Base-by-base conservation (phyloP, 2,797 vertebrate species). In the Amniataba percoides region DNA sequence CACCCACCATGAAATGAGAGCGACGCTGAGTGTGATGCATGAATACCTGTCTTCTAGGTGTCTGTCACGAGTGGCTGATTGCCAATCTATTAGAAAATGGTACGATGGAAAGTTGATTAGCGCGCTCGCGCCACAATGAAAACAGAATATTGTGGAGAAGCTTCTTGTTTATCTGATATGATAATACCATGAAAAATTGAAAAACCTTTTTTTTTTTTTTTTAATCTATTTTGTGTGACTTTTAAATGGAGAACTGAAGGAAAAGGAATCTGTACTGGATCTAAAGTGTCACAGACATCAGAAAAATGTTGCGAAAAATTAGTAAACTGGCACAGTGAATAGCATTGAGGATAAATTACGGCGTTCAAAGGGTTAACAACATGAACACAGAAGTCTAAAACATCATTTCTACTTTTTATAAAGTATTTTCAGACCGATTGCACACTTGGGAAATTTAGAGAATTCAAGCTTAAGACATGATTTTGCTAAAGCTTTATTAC, bases 1-100 rank as follows among this genome's bases (percentile, higher is more conserved):
- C 78, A 86, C 15, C 65, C 81, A 78, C 80, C 86, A 78, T 86
- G 80, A 91, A 88, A 86, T 87, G 69, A 89, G 77, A 76, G 82
- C 8, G 34, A 31, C 11, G 34, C 45, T 12, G 39, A 31, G 27
- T 62, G 68, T 62, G 25, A 79, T 71, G 49, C 63, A 82, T 78
- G 82, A 78, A 75, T 78, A 85, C 81, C 77, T 79, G 83, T 80
- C 66, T 58, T 48, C 74, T 19, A 57, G 74, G 72, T 69, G 65
- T 82, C 71, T 80, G 82, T 80, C 81, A 83, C 71, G 18, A 86
- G 42, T 18, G 3, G 45, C 62, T 82, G 84, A 74, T 78, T 80
- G 69, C 48, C 65, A 63, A 59, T 78, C 78, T 81, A 78, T 84
- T 71, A 83, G 27, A 77, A 79, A 68, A 70, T 55, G 57, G 46